Conservation (phyloP, 1,140 invertebrate genomes). For the roundworm (Caenorhabditis elegans) region DNA sequence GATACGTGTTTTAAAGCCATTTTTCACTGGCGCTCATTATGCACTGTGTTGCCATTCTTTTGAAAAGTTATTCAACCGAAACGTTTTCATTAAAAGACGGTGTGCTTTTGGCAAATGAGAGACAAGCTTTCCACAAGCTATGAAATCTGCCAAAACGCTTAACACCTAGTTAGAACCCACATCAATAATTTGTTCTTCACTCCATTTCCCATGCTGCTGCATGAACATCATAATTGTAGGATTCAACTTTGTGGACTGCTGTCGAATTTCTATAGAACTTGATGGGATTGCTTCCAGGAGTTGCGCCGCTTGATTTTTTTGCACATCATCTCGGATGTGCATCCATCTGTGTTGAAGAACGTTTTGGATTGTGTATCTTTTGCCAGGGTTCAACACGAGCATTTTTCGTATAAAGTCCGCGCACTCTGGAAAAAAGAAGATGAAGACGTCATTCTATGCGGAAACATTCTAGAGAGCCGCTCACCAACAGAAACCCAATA, state of each 20-base stretch:
- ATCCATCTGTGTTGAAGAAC: conserved; percentile 24
- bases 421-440: conserved; percentile 75
- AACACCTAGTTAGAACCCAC: background rate
- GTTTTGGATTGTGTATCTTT: conserved; percentile 70
- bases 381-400: conserved; percentile 85
- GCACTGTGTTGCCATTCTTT: background rate
- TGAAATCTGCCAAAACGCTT: background rate
- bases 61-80: background rate
- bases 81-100: no score
- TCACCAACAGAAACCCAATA: conserved; percentile 65
- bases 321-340: background rate
- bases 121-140: background rate
- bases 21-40: no score
- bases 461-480: background rate
- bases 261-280: background rate
- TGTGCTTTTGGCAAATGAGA: background rate
- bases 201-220: conserved; percentile 66
- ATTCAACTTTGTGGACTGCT: conserved; percentile 47
- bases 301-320: conserved; percentile 31
- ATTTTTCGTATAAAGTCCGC: conserved; percentile 88
- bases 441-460: background rate
- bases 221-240: conserved; percentile 59
- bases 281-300: background rate
- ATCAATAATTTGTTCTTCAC: conserved; percentile 61
- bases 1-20: no score